Conservation (phyloP, 1,140 invertebrate genomes). For the Pogonomyrmex californicus region DNA sequence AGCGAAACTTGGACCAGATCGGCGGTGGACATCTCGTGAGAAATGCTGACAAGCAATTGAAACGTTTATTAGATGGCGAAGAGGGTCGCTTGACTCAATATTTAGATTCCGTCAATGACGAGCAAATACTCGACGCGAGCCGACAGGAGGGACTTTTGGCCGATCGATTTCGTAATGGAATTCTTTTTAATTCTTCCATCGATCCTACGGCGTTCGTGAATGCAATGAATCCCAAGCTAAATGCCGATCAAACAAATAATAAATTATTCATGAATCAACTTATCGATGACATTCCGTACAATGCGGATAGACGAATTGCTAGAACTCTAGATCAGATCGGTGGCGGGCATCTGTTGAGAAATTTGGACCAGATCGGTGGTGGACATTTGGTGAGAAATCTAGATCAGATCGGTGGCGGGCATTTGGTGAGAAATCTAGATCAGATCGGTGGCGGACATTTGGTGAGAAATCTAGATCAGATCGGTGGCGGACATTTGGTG, state of each 20-base stretch:
- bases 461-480: conserved; percentile 77
- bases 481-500: conserved; percentile 83
- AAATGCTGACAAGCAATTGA: background rate
- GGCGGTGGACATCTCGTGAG: conserved; percentile 41
- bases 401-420: conserved; percentile 85
- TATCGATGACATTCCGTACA: background rate
- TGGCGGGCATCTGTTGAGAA: conserved; percentile 81
- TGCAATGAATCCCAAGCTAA: background rate
- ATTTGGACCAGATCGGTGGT: conserved; percentile 18
- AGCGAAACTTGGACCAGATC: conserved; percentile 82
- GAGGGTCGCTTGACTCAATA: background rate
- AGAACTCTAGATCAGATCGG: conserved; percentile 80
- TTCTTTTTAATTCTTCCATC: background rate
- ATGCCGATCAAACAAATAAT: background rate
- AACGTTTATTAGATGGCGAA: background rate
- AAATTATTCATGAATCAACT: background rate
- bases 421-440: conserved; percentile 83
- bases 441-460: background rate
- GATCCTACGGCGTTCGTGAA: background rate
- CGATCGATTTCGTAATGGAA: conserved; percentile 8
- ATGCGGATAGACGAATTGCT: conserved; percentile 84
- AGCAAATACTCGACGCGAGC: background rate
- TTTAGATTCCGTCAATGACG: background rate
- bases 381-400: conserved; percentile 39
- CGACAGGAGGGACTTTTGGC: background rate